Evolutionary conservation across 2,113 vertebrate genomes (phyloP), one percentile per base, ranked within the genome.

Genomic region (Tupaia chinensis): DNA sequence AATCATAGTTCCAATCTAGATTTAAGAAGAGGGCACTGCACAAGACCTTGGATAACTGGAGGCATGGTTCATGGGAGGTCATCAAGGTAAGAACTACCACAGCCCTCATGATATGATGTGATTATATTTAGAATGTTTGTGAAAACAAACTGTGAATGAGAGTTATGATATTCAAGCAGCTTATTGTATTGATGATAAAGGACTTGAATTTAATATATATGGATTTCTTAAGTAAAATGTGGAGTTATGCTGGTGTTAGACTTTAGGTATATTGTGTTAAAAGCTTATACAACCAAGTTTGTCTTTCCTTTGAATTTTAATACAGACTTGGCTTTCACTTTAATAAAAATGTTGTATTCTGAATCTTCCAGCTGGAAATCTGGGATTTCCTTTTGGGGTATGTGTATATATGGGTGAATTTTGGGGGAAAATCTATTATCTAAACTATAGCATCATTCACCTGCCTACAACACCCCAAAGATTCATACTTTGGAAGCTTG

Each of bases 261-360:
- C 14, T 80, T 95, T 53, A 69, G 70, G 1, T 53, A 25, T 77
- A n/a, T 60, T 68, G 6, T 68, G 27, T 78, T 17, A 23, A 90
- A 95, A 80, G 29, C 23, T 87, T 81, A 53, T 13, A 34, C 8
- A 60, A 66, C 53, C 13, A 68, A 72, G 14, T 74, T 77, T 80
- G 23, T 87, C 82, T 96, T 70, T 80, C 61, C 44, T 73, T 27
- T 74, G 93, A 1, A 93, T 97, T 82, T 87, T 72, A 78, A 72
- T 70, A 83, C 80, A 93, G 9, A 69, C 95, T 95, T 97, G 78
- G 1, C 88, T 87, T 78, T 19, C 77, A 87, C 61, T 29, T 44
- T 22, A 66, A 7, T 25, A 65, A 91, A 77, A 77, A 82, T 66
- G 68, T 9, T 85, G 22, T 34, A 53, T 60, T 82, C 29, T 60